Conservation (phyloP, 1,140 invertebrate genomes). For the Eufriesea mexicana region DNA sequence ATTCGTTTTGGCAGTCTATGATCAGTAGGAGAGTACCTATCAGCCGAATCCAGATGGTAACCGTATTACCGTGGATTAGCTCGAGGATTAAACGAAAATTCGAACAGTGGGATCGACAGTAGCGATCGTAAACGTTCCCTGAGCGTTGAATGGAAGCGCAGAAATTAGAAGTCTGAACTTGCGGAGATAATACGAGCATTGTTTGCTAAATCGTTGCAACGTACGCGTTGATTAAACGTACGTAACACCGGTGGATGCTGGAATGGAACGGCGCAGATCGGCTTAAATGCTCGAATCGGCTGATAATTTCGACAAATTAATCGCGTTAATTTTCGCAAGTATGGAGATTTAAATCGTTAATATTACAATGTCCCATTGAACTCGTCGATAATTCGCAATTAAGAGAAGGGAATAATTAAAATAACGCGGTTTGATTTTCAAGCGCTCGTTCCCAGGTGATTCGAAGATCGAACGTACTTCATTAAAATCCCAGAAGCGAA, state of each 20-base stretch:
- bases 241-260: neutral
- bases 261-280: neutral
- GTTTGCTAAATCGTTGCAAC: constrained; percentile 8
- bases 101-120: neutral
- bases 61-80: neutral
- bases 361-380: neutral
- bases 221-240: neutral
- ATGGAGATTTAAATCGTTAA: neutral
- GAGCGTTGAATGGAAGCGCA: neutral
- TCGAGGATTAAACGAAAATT: constrained; percentile 11
- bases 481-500: neutral
- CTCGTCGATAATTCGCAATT: neutral
- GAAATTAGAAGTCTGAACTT: neutral
- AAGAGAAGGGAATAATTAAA: neutral
- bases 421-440: neutral
- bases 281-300: neutral
- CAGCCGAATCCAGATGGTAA: neutral
- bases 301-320: neutral
- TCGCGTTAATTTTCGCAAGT: neutral
- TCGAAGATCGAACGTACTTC: neutral
- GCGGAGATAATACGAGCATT: neutral
- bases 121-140: neutral
- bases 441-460: neutral
- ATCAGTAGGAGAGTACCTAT: neutral
- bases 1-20: neutral